Evolutionary conservation across 2,113 vertebrate genomes (phyloP).

Genomic region (Neodon shergylaensis): DNA sequence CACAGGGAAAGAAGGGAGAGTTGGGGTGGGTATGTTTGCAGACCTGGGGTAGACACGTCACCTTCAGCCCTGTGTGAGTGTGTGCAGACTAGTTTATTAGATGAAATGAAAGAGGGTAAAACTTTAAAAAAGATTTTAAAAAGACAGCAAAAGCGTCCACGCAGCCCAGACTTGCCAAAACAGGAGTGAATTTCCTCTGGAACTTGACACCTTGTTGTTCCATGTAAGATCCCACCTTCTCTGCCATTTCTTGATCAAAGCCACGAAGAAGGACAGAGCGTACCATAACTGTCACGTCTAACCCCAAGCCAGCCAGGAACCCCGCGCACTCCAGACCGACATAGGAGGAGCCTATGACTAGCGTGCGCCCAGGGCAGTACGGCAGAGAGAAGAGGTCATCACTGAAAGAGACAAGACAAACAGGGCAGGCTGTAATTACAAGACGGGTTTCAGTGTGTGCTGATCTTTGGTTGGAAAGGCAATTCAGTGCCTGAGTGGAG

Average conservation of each 20-base stretch:
- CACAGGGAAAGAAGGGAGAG: neutral
- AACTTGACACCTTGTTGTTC: conserved; percentile 93
- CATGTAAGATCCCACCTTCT: conserved; percentile 92
- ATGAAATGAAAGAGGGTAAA: neutral
- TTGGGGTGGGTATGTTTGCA: rapidly evolving
- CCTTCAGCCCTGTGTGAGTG: neutral
- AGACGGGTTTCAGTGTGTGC: neutral
- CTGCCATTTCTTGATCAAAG: conserved; percentile 98
- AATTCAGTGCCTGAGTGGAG: neutral
- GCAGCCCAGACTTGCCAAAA: conserved; percentile 84
- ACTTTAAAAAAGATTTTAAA: neutral
- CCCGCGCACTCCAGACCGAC: conserved; percentile 97
- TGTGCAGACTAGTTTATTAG: neutral
- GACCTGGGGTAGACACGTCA: neutral
- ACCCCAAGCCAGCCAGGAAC: conserved; percentile 93
- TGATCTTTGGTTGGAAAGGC: neutral
- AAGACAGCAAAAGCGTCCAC: neutral
- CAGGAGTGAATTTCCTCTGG: conserved; percentile 91
- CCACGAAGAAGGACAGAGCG: conserved; percentile 96
- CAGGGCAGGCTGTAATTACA: neutral
- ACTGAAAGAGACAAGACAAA: conserved; percentile 80
- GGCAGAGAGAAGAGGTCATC: conserved; percentile 97
- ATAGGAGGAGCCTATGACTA: conserved; percentile 95
- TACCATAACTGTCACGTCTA: conserved; percentile 96
- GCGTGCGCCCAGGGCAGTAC: conserved; percentile 95